phyloP scores from a whole-genome alignment of 2,113 vertebrate genomes.

The Perognathus longimembris region DNA sequence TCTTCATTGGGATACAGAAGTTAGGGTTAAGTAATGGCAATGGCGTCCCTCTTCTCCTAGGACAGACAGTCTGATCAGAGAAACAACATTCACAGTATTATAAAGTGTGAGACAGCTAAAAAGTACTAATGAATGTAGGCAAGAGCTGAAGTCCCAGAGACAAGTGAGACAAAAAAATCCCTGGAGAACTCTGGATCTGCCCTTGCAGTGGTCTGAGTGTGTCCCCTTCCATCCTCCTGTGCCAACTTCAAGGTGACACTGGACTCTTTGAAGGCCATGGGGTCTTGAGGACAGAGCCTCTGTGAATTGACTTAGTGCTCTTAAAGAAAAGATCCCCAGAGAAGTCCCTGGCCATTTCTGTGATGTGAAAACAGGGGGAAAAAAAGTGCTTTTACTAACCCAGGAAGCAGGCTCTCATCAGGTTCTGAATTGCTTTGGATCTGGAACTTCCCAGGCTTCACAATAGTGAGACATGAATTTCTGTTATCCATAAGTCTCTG shows the following conservation, averaged over 20 bases:
- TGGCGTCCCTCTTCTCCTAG: background rate
- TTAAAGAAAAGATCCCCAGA: background rate
- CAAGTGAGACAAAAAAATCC: background rate
- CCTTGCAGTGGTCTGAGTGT: background rate
- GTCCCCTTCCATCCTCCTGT: fast-evolving
- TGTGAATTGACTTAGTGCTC: background rate
- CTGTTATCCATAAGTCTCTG: background rate
- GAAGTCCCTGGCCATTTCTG: background rate
- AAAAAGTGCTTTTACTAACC: background rate
- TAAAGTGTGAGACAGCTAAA: background rate
- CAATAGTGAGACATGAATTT: background rate
- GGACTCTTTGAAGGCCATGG: background rate
- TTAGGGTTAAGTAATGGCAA: background rate
- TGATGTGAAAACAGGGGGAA: background rate
- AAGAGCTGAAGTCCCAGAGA: background rate
- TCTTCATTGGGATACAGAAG: background rate
- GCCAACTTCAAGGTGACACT: background rate
- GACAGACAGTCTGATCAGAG: background rate
- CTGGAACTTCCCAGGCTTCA: background rate
- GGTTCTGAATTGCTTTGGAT: background rate
- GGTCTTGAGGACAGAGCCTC: background rate
- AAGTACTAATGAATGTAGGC: background rate
- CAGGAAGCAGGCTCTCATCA: background rate
- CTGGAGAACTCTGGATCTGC: background rate
- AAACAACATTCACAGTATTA: background rate